These are phyloP conservation scores for Prunella strophiata DNA, from an alignment of 2,797 vertebrate genomes.

Conservation along the genomic window DNA sequence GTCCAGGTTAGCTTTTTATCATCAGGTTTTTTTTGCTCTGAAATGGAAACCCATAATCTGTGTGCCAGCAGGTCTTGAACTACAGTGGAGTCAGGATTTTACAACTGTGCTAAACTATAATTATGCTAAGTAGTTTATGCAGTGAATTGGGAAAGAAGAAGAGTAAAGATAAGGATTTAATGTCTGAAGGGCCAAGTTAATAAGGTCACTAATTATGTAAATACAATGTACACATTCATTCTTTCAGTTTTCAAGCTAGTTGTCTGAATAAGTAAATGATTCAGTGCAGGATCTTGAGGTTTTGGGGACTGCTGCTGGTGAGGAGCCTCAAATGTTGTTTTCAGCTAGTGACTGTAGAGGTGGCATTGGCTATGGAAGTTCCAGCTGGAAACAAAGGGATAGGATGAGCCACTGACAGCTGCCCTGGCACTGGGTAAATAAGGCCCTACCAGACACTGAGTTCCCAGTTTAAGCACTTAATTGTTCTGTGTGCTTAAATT, in stretches of 20 bases:
- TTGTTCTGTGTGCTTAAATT: not conserved
- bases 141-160: conserved; percentile 24
- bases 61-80: not conserved
- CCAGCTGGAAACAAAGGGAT: not conserved
- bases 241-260: not conserved
- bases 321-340: not conserved
- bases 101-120: not conserved
- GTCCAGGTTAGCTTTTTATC: conserved; percentile 16
- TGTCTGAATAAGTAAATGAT: not conserved
- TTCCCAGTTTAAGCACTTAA: not conserved
- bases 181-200: conserved; percentile 14
- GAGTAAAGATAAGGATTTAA: not conserved
- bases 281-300: not conserved
- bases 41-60: not conserved
- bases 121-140: conserved; percentile 19
- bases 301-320: not conserved
- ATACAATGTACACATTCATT: not conserved
- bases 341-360: not conserved
- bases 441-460: not conserved
- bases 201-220: conserved; percentile 25
- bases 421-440: not conserved
- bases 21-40: not conserved
- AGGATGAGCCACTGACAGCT: not conserved
- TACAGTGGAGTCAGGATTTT: not conserved
- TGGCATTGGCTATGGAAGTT: accelerated